phyloP scores from a whole-genome alignment of 1,140 invertebrate species.

The Drosophila leontia region DNA sequence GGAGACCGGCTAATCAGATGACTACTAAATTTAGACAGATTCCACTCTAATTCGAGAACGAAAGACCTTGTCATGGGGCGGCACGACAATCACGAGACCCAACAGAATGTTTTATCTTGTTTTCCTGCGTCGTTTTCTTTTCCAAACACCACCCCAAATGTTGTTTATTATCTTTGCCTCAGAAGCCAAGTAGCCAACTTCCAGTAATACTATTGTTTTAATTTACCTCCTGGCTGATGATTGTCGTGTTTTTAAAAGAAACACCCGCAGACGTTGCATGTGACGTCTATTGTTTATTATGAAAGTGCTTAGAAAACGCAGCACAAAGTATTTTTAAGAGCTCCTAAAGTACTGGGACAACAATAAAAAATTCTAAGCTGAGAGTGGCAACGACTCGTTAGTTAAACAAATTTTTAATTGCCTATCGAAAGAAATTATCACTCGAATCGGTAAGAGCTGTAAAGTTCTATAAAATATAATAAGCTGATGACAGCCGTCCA shows the following conservation, averaged over 20 bases:
- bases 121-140: slow-evolving; percentile 47
- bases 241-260: slow-evolving; percentile 32
- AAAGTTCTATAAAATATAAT: slow-evolving; percentile 62
- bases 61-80: slow-evolving; percentile 34
- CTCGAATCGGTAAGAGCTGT: slow-evolving; percentile 34
- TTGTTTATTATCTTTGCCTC: slow-evolving; percentile 55
- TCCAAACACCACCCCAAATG: slow-evolving; percentile 38
- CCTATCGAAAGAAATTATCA: slow-evolving; percentile 51
- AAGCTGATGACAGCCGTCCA: slow-evolving; percentile 49
- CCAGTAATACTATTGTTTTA: slow-evolving; percentile 36
- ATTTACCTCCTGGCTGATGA: slow-evolving; percentile 21
- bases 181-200: slow-evolving; percentile 34
- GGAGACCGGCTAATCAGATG: slow-evolving; percentile 50
- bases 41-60: slow-evolving; percentile 16
- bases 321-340: slow-evolving; percentile 36
- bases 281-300: slow-evolving; percentile 54
- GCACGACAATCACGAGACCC: slow-evolving; percentile 76
- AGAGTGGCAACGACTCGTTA: too few relatives aligned
- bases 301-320: slow-evolving; percentile 16
- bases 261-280: slow-evolving; percentile 18
- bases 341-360: slow-evolving; percentile 2
- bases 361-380: not conserved
- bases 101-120: slow-evolving; percentile 29
- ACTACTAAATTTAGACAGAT: slow-evolving; percentile 74
- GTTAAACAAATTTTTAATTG: slow-evolving; percentile 71